Evolutionary conservation across 2,888 invertebrate species (phyloP), one percentile per base, ranked within the genome.

Genomic region (Phengaris alcon): DNA sequence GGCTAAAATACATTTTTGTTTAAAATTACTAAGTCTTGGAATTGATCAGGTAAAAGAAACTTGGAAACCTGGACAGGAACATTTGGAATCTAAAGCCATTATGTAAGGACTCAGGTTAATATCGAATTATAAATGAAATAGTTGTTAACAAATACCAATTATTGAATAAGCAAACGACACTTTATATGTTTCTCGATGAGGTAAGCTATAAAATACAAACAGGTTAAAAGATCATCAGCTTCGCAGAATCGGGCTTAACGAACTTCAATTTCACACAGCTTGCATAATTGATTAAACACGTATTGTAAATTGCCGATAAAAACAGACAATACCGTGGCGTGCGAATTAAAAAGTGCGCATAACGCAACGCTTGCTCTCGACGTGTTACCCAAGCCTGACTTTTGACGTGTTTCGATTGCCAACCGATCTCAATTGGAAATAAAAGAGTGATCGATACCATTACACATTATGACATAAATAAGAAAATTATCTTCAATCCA

Each of bases 281-380:
- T 75, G 70, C 75, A 75, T 75, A 75, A 75, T 75, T 72, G 72
- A 70, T 70, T 76, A 74, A 48, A 54, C 59, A 75, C 68, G 75
- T 75, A 73, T 73, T 75, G 72, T 72, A 44, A 54, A 72, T 74
- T 70, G 55, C 46, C 70, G 74, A 59, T 75, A 68, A 69, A 76
- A 76, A 79, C 73, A 79, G 79, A 81, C 82, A 81, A 81, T 86
- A 87, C 85, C 83, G 86, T 85, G 83, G 84, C 88, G 87, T 90
- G 90, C 82, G 89, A 90, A 89, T 82, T 81, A 84, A 86, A 85
- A 84, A 83, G 78, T 79, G 79, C 74, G 80, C 83, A 89, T 90
- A 90, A 89, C 78, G 22, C 81, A 80, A 79, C 80, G 73, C 79
- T 80, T 77, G 77, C 82, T 82, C 79, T 81, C 79, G 75, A 80